These are phyloP conservation scores for Crioceris asparagi DNA, from an alignment of 2,888 invertebrate species.

Conservation along the genomic window DNA sequence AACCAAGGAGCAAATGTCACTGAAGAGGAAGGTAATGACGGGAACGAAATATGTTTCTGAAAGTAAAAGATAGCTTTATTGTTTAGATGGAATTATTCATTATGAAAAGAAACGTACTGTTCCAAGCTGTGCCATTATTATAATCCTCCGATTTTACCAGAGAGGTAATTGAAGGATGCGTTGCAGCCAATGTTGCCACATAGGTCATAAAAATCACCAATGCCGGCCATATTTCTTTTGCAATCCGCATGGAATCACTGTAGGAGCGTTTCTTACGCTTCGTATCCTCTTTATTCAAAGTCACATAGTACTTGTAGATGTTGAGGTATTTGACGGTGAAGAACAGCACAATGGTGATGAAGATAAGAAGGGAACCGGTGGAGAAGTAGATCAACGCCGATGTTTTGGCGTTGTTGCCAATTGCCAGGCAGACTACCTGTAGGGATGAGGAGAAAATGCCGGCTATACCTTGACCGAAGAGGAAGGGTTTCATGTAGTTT, in stretches of 20 bases:
- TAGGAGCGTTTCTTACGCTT: neutral
- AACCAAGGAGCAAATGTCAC: conserved; percentile 15
- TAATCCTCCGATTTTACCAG: conserved; percentile 17
- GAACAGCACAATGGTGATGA: neutral
- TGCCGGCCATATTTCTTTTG: conserved; percentile 12
- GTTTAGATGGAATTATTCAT: neutral
- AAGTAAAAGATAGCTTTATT: conserved; percentile 9
- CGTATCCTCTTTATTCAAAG: conserved; percentile 1
- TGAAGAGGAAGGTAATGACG: conserved; percentile 17
- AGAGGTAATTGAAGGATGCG: conserved; percentile 13
- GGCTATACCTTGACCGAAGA: conserved; percentile 15
- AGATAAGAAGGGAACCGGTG: conserved; percentile 8
- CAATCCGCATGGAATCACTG: neutral
- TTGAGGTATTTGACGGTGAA: neutral
- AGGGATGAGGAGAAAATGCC: conserved; percentile 14
- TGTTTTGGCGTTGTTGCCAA: conserved; percentile 9
- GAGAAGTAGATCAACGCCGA: conserved; percentile 14
- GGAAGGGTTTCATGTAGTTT: conserved; percentile 14
- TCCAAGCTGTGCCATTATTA: conserved; percentile 9
- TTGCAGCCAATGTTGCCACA: conserved; percentile 8
- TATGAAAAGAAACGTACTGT: conserved; percentile 11
- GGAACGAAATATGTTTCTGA: conserved; percentile 19
- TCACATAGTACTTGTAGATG: neutral
- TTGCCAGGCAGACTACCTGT: conserved; percentile 5
- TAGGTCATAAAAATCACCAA: conserved; percentile 10